phyloP scores from a whole-genome alignment of 1,140 invertebrate genomes.

The Cyclina sinensis region DNA sequence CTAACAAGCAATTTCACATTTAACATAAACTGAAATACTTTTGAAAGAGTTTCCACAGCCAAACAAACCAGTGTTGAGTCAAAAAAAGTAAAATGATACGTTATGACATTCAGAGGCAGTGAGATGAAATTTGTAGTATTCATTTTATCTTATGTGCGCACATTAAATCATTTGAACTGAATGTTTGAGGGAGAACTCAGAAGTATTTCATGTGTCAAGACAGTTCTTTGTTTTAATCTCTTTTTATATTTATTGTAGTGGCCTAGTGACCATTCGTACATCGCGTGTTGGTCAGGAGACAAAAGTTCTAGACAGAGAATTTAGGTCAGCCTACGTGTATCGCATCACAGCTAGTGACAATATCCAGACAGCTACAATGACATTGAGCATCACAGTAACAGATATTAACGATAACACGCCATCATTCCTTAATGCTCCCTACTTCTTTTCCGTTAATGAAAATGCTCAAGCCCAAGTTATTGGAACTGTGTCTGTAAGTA shows the following conservation, averaged over 20 bases:
- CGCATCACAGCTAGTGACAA: constrained; percentile 28
- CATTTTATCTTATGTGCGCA: too few relatives aligned
- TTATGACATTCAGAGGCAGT: too few relatives aligned
- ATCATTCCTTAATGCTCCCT: constrained; percentile 62
- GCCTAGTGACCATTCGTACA: constrained; percentile 16
- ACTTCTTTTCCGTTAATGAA: constrained; percentile 70
- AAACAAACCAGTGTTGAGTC: too few relatives aligned
- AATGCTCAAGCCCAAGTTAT: constrained; percentile 57
- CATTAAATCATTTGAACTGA: too few relatives aligned
- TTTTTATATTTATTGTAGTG: constrained; percentile 40
- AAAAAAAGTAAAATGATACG: too few relatives aligned
- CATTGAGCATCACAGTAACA: constrained; percentile 73
- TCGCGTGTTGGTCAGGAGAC: background rate
- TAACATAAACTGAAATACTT: too few relatives aligned
- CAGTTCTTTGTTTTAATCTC: too few relatives aligned
- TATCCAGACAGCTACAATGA: constrained; percentile 74
- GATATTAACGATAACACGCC: constrained; percentile 81
- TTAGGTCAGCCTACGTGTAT: constrained; percentile 19
- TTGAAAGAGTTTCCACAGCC: too few relatives aligned
- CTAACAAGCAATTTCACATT: too few relatives aligned
- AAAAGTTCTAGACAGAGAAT: constrained; percentile 44
- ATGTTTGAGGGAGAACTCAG: too few relatives aligned
- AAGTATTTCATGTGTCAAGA: too few relatives aligned
- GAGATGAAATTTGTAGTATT: too few relatives aligned
- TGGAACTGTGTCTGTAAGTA: constrained; percentile 73